A percentile compares a stretch with the other conserved stretches of the same genome.
Conservation (phyloP, 1,140 invertebrate species). For the Calliopsis andreniformis region DNA sequence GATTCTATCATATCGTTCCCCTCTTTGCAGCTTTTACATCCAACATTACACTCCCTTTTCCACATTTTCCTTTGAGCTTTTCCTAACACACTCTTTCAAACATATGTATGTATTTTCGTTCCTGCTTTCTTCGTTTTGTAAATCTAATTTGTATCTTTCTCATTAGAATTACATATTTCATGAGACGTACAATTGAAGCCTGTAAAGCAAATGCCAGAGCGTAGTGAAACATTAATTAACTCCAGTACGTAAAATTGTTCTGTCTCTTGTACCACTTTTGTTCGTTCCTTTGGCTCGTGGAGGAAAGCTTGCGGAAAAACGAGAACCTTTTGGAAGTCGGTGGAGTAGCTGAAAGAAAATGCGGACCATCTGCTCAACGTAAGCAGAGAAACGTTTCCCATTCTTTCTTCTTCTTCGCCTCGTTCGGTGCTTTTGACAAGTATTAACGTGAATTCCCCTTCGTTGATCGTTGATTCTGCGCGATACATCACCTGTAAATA, state of each 20-base stretch:
- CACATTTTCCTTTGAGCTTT: not conserved
- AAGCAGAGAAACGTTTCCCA: constrained; percentile 35
- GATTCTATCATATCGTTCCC: too few species aligned
- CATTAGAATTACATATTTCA: too few species aligned
- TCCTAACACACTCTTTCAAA: too few species aligned
- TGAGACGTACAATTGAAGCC: not conserved
- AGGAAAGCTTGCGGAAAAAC: not conserved
- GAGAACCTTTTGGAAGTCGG: constrained; percentile 31
- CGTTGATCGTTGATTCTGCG: constrained; percentile 16
- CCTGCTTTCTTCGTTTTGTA: not conserved
- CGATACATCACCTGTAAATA: constrained; percentile 44
- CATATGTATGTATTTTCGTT: too few species aligned
- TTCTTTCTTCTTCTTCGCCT: constrained; percentile 33
- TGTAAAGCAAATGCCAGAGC: not conserved
- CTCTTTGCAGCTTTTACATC: too few species aligned
- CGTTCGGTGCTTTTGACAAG: constrained; percentile 55
- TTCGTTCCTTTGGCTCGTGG: not conserved
- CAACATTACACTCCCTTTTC: not conserved
- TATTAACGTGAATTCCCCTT: constrained; percentile 59
- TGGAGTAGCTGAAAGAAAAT: constrained; percentile 50
- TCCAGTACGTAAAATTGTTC: not conserved
- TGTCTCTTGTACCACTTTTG: not conserved
- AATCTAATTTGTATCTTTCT: too few species aligned
- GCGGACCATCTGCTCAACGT: constrained; percentile 48
- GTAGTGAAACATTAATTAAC: constrained; percentile 22